A percentile compares a stretch with the other conserved stretches of the same genome.
Evolutionary conservation across 1,140 invertebrate genomes (phyloP).

Genomic region (Heliothis subflexa): DNA sequence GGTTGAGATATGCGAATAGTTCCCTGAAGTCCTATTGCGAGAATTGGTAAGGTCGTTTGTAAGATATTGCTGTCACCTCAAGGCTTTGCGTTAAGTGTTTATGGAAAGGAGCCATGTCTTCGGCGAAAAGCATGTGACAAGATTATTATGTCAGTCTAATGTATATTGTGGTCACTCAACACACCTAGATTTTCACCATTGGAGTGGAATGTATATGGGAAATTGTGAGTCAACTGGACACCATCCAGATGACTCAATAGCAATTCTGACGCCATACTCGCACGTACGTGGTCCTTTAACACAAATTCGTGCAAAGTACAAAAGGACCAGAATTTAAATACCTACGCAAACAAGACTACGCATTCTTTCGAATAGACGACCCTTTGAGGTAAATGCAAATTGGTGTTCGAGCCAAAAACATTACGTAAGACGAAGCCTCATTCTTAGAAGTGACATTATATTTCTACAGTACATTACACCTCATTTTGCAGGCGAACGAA

Average conservation of each 20-base stretch:
- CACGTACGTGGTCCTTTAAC: conserved; percentile 16
- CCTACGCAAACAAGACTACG: background rate
- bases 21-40: conserved; percentile 18
- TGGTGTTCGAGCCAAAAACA: conserved; percentile 6
- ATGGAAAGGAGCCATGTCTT: background rate
- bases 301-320: conserved; percentile 2
- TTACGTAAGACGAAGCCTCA: background rate
- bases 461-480: conserved; percentile 15
- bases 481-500: conserved; percentile 32
- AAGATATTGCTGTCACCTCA: conserved; percentile 7
- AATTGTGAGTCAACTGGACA: conserved; percentile 20
- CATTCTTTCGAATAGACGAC: background rate
- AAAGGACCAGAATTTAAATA: conserved; percentile 22
- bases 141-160: no score
- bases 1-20: conserved; percentile 25
- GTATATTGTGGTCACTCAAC: no score
- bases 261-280: background rate
- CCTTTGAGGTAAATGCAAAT: conserved; percentile 25
- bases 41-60: conserved; percentile 13
- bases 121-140: background rate
- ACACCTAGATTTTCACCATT: background rate
- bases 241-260: conserved; percentile 21
- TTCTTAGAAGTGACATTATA: conserved; percentile 27
- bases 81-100: conserved; percentile 15
- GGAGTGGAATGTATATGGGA: background rate